These are phyloP conservation scores for Actias luna DNA, from an alignment of 2,888 invertebrate genomes.

Conservation along the genomic window DNA sequence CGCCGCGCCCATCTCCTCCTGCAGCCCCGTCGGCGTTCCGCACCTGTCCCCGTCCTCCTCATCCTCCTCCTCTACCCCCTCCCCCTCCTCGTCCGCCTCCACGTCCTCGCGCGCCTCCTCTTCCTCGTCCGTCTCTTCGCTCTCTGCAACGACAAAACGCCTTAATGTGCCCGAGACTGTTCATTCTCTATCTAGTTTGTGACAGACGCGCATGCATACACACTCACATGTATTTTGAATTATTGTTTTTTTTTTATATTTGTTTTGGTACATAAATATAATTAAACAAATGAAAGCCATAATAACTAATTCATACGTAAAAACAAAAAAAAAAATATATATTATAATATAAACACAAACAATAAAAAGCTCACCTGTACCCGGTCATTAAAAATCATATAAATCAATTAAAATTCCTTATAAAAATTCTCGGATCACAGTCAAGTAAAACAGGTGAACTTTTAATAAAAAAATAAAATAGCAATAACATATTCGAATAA, in stretches of 20 bases:
- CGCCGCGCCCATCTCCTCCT: conserved; percentile 38
- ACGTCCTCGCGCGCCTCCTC: neutral
- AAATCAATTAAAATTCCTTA: too few relatives aligned
- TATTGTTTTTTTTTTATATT: too few relatives aligned
- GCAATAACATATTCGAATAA: neutral
- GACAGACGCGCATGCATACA: conserved; percentile 22
- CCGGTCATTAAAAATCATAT: neutral
- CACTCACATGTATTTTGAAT: conserved; percentile 16
- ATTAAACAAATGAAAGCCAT: neutral
- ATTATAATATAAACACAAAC: neutral
- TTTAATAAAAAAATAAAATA: neutral
- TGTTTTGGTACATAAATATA: too few relatives aligned
- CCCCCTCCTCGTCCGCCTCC: neutral
- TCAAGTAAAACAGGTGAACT: neutral
- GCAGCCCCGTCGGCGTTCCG: conserved; percentile 27
- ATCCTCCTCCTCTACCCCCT: neutral
- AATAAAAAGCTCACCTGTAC: neutral
- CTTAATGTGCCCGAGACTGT: conserved; percentile 77
- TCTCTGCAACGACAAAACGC: conserved; percentile 66
- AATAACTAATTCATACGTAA: neutral
- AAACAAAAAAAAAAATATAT: too few relatives aligned
- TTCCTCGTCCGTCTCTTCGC: conserved; percentile 13
- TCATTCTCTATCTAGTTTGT: conserved; percentile 10
- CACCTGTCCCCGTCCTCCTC: neutral
- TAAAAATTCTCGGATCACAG: neutral